phyloP scores from a whole-genome alignment of 2,113 vertebrate genomes.

The Martes martes region DNA sequence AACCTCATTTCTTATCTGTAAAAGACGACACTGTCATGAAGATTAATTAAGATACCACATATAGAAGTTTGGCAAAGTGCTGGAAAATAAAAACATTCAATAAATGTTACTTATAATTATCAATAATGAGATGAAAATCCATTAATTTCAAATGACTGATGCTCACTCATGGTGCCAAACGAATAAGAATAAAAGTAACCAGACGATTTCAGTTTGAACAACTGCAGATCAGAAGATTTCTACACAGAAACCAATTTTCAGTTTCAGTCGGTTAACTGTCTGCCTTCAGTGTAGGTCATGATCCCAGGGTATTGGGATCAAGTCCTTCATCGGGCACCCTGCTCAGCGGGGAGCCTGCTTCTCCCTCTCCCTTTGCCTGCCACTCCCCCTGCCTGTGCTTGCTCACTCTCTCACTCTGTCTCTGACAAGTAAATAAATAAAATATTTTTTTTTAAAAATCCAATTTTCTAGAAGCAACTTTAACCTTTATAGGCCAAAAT shows the following conservation, averaged over 20 bases:
- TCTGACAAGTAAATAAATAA: neutral
- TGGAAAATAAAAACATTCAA: neutral
- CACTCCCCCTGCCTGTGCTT: neutral
- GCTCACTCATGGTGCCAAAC: neutral
- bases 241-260: slow-evolving; percentile 43
- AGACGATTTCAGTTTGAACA: neutral
- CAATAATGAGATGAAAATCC: neutral
- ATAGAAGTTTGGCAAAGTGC: neutral
- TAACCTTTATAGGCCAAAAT: slow-evolving; percentile 3
- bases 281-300: neutral
- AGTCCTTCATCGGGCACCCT: neutral
- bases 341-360: neutral
- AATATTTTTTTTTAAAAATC: neutral
- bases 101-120: slow-evolving; percentile 24
- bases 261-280: neutral
- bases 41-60: neutral
- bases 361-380: neutral
- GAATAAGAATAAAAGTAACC: slow-evolving; percentile 2
- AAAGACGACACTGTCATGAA: neutral
- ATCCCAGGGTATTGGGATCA: neutral
- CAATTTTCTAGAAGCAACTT: neutral
- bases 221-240: neutral
- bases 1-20: neutral
- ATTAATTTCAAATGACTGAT: slow-evolving; percentile 24
- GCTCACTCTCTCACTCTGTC: neutral